Percentiles rank a stretch among this genome's conserved stretches.
Evolutionary conservation across 2,797 vertebrate species (phyloP).

Genomic region (Monodelphis domestica): DNA sequence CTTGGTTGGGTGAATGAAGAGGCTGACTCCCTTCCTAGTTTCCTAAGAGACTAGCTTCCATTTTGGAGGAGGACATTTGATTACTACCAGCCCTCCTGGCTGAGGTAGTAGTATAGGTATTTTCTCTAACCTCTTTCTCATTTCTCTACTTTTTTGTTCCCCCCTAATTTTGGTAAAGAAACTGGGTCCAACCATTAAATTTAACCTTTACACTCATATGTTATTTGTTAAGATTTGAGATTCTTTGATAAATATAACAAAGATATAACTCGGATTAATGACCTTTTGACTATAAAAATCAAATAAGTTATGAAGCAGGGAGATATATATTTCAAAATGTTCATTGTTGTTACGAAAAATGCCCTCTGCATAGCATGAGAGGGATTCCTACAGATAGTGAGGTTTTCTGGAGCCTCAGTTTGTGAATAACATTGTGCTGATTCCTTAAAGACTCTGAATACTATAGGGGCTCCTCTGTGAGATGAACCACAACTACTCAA

Average conservation of each 20-base stretch:
- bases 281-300: neutral
- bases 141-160: too few relatives aligned
- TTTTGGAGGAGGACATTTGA: too few relatives aligned
- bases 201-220: too few relatives aligned
- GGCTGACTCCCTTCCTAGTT: too few relatives aligned
- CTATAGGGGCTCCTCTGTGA: neutral
- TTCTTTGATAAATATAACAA: neutral
- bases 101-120: too few relatives aligned
- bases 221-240: neutral
- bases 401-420: neutral
- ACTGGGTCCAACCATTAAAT: too few relatives aligned
- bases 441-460: neutral
- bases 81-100: too few relatives aligned
- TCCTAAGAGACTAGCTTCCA: too few relatives aligned
- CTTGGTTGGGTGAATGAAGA: too few relatives aligned
- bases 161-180: too few relatives aligned
- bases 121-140: too few relatives aligned
- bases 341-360: neutral
- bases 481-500: neutral
- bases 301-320: neutral
- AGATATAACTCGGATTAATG: neutral
- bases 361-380: neutral
- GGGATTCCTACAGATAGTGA: neutral
- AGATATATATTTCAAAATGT: neutral
- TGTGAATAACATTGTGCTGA: neutral